Conservation (phyloP, 2,113 vertebrate species). For the Microcebus griseorufus region DNA sequence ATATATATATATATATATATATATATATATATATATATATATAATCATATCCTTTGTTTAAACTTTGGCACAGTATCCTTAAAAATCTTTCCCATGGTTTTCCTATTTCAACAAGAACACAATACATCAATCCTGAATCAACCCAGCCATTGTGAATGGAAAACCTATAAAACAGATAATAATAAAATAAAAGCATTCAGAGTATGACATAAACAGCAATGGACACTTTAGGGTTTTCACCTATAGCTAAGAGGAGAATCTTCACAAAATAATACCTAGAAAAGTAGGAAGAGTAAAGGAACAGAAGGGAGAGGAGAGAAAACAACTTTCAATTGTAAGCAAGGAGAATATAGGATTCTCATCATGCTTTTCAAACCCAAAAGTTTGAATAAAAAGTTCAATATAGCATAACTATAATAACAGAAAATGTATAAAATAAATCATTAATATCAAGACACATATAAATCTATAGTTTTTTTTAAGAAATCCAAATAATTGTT, state of each 20-base stretch:
- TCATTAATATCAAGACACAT: neutral
- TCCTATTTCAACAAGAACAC: neutral
- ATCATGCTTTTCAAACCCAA: neutral
- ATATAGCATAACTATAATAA: neutral
- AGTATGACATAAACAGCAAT: neutral
- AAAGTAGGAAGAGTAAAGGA: neutral
- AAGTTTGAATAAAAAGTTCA: neutral
- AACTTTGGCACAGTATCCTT: neutral
- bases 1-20: no score
- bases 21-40: no score
- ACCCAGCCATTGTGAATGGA: neutral
- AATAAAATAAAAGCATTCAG: neutral
- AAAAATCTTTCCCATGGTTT: neutral
- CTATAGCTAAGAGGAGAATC: neutral
- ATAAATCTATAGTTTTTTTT: neutral
- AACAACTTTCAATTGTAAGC: neutral
- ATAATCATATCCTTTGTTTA: no score
- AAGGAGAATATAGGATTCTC: neutral
- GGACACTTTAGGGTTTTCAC: neutral
- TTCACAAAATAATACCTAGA: neutral
- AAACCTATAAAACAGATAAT: neutral
- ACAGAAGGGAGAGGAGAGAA: neutral
- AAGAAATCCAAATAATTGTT: neutral
- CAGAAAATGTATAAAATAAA: neutral
- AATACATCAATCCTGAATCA: neutral